Percentiles rank a stretch among this genome's conserved stretches.
phyloP scores from a whole-genome alignment of 2,113 vertebrate species.

The Lagopus leucura region DNA sequence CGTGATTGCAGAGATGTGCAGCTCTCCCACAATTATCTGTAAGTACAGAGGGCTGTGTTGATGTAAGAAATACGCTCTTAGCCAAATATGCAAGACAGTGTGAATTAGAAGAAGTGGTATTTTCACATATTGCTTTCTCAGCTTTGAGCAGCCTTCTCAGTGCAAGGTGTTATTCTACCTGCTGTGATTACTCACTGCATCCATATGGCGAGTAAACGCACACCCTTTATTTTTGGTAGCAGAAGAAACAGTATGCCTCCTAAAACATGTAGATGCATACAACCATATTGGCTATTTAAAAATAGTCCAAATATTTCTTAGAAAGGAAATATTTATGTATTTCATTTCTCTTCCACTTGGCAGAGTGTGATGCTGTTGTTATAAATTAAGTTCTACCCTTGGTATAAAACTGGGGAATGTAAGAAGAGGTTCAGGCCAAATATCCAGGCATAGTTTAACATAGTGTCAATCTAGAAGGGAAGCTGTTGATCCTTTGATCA shows the following conservation, averaged over 20 bases:
- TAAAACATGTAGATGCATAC: not conserved
- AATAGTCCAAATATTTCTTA: not conserved
- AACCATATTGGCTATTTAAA: not conserved
- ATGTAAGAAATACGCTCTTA: not conserved
- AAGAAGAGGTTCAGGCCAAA: conserved; percentile 24
- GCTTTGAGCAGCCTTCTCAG: not conserved
- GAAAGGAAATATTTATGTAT: not conserved
- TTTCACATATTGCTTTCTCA: not conserved
- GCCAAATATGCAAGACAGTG: not conserved
- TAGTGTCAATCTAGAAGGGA: conserved; percentile 55
- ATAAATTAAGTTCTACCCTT: not conserved
- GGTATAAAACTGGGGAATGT: not conserved
- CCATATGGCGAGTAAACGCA: not conserved
- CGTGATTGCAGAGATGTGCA: not conserved
- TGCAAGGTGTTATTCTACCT: not conserved
- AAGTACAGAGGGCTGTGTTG: not conserved
- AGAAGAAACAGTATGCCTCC: not conserved
- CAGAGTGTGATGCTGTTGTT: not conserved
- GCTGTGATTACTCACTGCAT: not conserved
- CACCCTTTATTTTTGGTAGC: not conserved
- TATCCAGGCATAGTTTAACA: conserved; percentile 45
- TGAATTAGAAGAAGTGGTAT: not conserved
- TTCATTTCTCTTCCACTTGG: not conserved
- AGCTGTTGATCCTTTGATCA: conserved; percentile 67
- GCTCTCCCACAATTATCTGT: not conserved